Conservation (phyloP, 1,140 invertebrate species). For the Drosophila saltans region DNA sequence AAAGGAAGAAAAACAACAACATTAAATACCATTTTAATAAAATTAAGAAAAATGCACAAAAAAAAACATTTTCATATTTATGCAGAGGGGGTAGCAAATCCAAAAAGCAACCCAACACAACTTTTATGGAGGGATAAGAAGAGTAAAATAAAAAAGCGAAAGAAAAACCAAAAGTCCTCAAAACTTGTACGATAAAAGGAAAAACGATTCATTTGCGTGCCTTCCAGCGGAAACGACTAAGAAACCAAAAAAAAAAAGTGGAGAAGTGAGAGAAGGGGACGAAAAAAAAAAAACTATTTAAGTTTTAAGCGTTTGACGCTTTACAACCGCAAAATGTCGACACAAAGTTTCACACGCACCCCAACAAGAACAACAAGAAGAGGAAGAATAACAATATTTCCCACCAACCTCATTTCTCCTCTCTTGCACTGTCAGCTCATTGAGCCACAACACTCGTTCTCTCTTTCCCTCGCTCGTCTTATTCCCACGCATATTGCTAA, state of each 20-base stretch:
- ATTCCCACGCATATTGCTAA: slow-evolving; percentile 41
- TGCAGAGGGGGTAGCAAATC: not conserved
- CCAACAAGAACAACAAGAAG: slow-evolving; percentile 14
- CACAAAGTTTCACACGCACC: slow-evolving; percentile 69
- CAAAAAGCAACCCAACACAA: slow-evolving; percentile 19
- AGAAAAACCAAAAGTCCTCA: slow-evolving; percentile 41
- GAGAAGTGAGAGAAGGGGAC: slow-evolving; percentile 32
- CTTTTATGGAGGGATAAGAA: slow-evolving; percentile 12
- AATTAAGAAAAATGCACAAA: slow-evolving; percentile 44
- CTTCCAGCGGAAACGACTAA: not conserved
- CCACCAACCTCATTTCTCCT: not conserved
- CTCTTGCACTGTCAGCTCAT: not conserved
- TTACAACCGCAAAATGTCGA: slow-evolving; percentile 78
- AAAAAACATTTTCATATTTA: slow-evolving; percentile 24
- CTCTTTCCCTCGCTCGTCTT: not conserved
- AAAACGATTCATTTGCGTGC: slow-evolving; percentile 44
- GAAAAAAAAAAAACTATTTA: slow-evolving; percentile 64
- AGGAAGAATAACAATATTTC: slow-evolving; percentile 14
- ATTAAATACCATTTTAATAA: slow-evolving; percentile 59
- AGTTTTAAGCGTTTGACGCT: slow-evolving; percentile 80
- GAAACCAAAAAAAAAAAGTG: slow-evolving; percentile 45
- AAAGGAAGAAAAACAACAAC: slow-evolving; percentile 43
- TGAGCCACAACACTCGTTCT: not conserved
- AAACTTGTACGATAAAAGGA: slow-evolving; percentile 63
- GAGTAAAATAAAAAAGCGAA: not conserved